Percentiles rank a stretch among this genome's conserved stretches.
Conservation (phyloP, 2,797 vertebrate genomes). For the Tauraco hartlaubi region DNA sequence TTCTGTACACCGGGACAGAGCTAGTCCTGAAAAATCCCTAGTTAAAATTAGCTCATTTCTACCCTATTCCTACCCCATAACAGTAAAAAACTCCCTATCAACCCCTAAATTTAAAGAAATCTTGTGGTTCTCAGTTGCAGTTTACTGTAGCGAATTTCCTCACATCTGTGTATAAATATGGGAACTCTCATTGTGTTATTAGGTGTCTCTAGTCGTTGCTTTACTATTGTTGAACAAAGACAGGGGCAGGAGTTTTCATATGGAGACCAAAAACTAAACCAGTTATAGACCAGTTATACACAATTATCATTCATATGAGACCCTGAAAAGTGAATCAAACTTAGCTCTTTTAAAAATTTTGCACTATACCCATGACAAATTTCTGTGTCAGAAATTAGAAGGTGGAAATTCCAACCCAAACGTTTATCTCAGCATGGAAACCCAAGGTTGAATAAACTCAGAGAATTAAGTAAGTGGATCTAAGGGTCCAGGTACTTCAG, state of each 20-base stretch:
- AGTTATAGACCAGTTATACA: background rate
- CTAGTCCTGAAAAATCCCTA: background rate
- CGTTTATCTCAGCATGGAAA: background rate
- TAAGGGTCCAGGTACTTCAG: background rate
- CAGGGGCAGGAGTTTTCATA: background rate
- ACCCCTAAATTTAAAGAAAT: background rate
- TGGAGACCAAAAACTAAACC: background rate
- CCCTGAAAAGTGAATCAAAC: background rate
- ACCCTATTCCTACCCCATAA: background rate
- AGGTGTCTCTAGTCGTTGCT: background rate
- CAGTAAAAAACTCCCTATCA: background rate
- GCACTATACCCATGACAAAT: background rate
- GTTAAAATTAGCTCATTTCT: background rate
- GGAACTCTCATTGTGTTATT: background rate
- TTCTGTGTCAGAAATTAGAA: background rate
- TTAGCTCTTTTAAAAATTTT: background rate
- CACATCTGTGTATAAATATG: background rate
- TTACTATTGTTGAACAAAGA: background rate
- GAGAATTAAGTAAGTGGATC: background rate
- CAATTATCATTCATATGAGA: background rate
- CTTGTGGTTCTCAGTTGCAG: background rate
- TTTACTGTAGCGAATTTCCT: background rate
- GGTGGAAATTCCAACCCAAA: background rate
- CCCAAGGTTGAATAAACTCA: background rate
- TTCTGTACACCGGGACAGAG: background rate